Conservation (phyloP, 2,113 vertebrate genomes). For the Hippocampus comes region DNA sequence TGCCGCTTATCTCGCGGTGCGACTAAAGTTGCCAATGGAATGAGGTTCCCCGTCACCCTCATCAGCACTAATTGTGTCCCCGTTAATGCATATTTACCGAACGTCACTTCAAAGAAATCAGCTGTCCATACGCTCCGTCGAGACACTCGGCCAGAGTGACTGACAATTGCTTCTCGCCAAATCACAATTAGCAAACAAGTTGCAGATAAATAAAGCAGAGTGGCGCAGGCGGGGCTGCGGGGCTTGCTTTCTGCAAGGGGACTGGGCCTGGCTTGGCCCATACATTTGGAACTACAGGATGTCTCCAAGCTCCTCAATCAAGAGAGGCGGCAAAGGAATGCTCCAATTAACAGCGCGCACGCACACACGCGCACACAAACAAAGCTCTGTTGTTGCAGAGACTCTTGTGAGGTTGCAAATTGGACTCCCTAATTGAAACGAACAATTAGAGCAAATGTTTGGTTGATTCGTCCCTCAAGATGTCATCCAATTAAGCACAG, state of each 20-base stretch:
- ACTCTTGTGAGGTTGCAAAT: slow-evolving; percentile 74
- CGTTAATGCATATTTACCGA: slow-evolving; percentile 99
- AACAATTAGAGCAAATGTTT: slow-evolving; percentile 77
- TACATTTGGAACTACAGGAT: slow-evolving; percentile 48
- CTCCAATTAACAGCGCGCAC: slow-evolving; percentile 57
- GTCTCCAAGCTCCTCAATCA: slow-evolving; percentile 59
- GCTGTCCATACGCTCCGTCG: slow-evolving; percentile 80
- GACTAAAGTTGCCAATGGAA: slow-evolving; percentile 99
- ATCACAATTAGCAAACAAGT: slow-evolving; percentile 99
- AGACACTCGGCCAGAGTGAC: slow-evolving; percentile 84
- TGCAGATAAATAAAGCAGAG: slow-evolving; percentile 94
- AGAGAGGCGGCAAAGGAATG: slow-evolving; percentile 56
- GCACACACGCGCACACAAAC: slow-evolving; percentile 33
- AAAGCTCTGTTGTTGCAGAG: slow-evolving; percentile 66
- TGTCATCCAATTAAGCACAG: slow-evolving; percentile 75
- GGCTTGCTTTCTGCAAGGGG: slow-evolving; percentile 78
- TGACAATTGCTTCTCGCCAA: slow-evolving; percentile 92
- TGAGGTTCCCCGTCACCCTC: slow-evolving; percentile 94
- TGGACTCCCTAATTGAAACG: slow-evolving; percentile 78
- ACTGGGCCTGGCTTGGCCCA: slow-evolving; percentile 38
- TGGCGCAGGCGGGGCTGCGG: slow-evolving; percentile 70
- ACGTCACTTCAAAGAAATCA: slow-evolving; percentile 99
- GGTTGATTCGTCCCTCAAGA: slow-evolving; percentile 76
- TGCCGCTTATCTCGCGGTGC: slow-evolving; percentile 98
- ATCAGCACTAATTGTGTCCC: slow-evolving; percentile 96